These are phyloP conservation scores for Illadopsis cleaveri DNA, from an alignment of 2,113 vertebrate genomes.

Conservation along the genomic window DNA sequence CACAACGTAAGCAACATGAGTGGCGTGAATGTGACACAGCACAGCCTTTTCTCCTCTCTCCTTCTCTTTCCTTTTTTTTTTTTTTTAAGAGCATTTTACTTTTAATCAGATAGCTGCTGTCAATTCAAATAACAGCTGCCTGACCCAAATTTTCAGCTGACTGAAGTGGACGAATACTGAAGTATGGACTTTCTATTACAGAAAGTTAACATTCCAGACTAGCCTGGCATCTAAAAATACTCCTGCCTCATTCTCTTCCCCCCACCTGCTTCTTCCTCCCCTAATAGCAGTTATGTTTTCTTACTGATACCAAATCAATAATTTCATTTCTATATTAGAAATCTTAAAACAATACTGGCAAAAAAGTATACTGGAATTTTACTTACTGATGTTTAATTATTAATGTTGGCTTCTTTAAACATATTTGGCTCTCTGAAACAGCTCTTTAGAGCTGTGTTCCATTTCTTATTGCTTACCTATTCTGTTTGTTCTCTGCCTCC, in stretches of 20 bases:
- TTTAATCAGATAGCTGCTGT: constrained; percentile 70
- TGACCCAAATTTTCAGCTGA: constrained; percentile 69
- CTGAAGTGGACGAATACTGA: constrained; percentile 66
- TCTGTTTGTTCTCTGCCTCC: constrained; percentile 91
- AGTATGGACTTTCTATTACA: constrained; percentile 37
- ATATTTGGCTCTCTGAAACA: constrained; percentile 88
- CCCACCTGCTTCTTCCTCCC: background rate
- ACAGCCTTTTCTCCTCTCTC: constrained; percentile 40
- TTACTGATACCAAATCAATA: constrained; percentile 70
- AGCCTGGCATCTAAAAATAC: constrained; percentile 30
- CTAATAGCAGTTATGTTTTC: constrained; percentile 29
- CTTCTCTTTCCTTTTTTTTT: background rate
- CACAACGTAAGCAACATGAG: constrained; percentile 48
- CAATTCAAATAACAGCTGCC: constrained; percentile 68
- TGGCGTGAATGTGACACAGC: constrained; percentile 73
- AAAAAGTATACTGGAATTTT: constrained; percentile 77
- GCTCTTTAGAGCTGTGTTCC: constrained; percentile 82
- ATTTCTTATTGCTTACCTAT: constrained; percentile 85
- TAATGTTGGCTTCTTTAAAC: constrained; percentile 84
- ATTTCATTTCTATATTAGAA: constrained; percentile 76
- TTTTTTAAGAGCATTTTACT: constrained; percentile 67
- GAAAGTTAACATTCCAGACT: constrained; percentile 62
- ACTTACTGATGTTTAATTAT: constrained; percentile 82
- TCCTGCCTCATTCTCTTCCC: background rate
- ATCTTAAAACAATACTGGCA: constrained; percentile 73